Conservation (phyloP, 2,888 invertebrate species). For the Drosophila niveifrons region DNA sequence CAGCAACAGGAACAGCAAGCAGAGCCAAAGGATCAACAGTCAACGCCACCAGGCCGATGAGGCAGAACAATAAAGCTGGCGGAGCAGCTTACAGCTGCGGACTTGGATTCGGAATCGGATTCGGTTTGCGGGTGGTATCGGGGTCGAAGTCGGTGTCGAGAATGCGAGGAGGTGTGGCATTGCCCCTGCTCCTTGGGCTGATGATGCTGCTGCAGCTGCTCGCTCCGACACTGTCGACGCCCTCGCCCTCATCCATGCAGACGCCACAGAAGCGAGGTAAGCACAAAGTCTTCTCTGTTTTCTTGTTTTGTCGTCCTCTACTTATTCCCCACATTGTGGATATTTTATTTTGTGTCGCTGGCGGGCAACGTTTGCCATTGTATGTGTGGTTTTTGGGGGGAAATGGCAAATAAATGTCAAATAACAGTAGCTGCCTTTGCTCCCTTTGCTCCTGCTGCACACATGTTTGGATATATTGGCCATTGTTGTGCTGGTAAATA, state of each 20-base stretch:
- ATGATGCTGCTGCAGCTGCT: constrained; percentile 81
- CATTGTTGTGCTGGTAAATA: constrained; percentile 57
- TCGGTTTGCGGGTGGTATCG: constrained; percentile 62
- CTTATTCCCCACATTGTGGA: not conserved
- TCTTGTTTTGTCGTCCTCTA: not conserved
- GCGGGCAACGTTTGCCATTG: constrained; percentile 12
- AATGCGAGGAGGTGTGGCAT: not conserved
- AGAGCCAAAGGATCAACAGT: constrained; percentile 47
- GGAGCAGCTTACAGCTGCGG: constrained; percentile 50
- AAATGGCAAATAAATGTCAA: constrained; percentile 82
- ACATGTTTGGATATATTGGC: constrained; percentile 59
- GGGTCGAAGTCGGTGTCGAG: too few species aligned
- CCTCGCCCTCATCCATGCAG: constrained; percentile 84
- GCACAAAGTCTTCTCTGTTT: constrained; percentile 25
- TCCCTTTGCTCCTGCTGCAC: constrained; percentile 16
- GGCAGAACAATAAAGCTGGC: constrained; percentile 59
- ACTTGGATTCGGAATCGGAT: constrained; percentile 50
- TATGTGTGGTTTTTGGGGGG: constrained; percentile 38
- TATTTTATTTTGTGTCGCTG: constrained; percentile 24
- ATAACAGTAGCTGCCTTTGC: constrained; percentile 62
- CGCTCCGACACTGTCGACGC: constrained; percentile 78
- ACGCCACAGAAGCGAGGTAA: constrained; percentile 85
- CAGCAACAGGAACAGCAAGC: constrained; percentile 29
- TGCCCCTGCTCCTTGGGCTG: constrained; percentile 62
- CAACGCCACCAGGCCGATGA: constrained; percentile 49